These are phyloP conservation scores for Nowickia ferox DNA, from an alignment of 2,888 invertebrate species.

Conservation along the genomic window DNA sequence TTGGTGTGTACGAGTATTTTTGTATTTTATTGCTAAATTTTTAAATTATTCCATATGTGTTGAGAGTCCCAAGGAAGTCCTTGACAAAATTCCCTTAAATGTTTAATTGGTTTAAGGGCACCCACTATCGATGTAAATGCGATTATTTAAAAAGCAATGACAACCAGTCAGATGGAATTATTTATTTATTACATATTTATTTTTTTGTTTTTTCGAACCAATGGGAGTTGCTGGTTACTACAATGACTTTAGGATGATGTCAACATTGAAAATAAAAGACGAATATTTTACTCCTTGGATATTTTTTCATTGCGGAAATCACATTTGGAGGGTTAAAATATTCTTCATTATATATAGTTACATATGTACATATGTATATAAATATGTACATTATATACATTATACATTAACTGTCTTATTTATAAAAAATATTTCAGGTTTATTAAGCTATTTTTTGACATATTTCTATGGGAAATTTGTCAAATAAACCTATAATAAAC, in stretches of 20 bases:
- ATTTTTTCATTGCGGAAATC: neutral
- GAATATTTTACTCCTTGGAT: neutral
- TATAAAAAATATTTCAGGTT: too few species aligned
- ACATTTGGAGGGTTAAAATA: too few species aligned
- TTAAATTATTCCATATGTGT: conserved; percentile 50
- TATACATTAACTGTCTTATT: too few species aligned
- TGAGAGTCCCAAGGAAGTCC: conserved; percentile 65
- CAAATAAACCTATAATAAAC: too few species aligned
- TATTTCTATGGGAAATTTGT: too few species aligned
- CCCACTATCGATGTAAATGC: conserved; percentile 44
- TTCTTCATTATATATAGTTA: too few species aligned
- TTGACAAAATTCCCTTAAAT: conserved; percentile 59
- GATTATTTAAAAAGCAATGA: neutral
- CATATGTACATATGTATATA: too few species aligned
- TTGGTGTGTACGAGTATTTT: neutral
- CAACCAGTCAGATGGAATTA: conserved; percentile 21
- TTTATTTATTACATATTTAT: neutral
- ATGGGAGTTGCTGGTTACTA: neutral
- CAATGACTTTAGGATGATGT: conserved; percentile 34
- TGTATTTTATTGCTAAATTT: conserved; percentile 40
- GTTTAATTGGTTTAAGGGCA: conserved; percentile 49
- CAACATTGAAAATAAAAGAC: neutral
- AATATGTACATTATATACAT: too few species aligned
- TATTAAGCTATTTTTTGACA: too few species aligned
- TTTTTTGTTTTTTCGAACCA: neutral